Base-by-base conservation (phyloP, 2,797 vertebrate species). In the Gila robusta region DNA sequence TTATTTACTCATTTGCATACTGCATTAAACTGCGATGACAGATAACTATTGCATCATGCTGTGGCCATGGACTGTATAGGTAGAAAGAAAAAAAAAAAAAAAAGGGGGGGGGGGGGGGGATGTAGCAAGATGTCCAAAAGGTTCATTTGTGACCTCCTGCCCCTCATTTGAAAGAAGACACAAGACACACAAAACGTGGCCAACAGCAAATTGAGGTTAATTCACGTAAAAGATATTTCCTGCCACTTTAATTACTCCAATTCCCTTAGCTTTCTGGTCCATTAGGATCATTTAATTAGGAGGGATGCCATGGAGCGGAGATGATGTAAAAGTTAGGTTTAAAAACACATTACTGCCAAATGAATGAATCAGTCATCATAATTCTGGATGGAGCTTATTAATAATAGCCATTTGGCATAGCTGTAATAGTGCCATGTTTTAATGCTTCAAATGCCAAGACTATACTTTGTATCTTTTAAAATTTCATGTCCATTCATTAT, bases 391-490 rank as follows among this genome's bases (percentile, higher is more conserved):
- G 71, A 70, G 88, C 89, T 86, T 1, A 91, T 91, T 91, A 76
- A 52, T 87, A 64, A 87, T 44, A 88, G 81, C 83, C 74, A 17
- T 32, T 72, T 47, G 77, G 77, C 56, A 28, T 14, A 32, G 88
- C 85, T 89, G 69, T 73, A 85, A 89, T 47, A 64, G 79, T 92
- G 88, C 81, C 39, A 88, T 81, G 72, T 59, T 89, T 89, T 89
- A 91, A 84, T 89, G 88, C 67, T 79, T 79, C 59, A 79, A 28
- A 79, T 79, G 59, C 78, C 59, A 44, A 79, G 39, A 28, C 9
- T 66, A 6, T 79, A 14, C 39, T 79, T 47, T 44, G 14, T 44
- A 28, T 44, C n/a, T 14, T 47, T 64, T 21, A 44, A 66, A 1
- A 41, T 79, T 78, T 62, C 14, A 79, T 39, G 35, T 37, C 49